Evolutionary conservation across 2,797 vertebrate species (phyloP).

Genomic region (Sparidentex hasta): DNA sequence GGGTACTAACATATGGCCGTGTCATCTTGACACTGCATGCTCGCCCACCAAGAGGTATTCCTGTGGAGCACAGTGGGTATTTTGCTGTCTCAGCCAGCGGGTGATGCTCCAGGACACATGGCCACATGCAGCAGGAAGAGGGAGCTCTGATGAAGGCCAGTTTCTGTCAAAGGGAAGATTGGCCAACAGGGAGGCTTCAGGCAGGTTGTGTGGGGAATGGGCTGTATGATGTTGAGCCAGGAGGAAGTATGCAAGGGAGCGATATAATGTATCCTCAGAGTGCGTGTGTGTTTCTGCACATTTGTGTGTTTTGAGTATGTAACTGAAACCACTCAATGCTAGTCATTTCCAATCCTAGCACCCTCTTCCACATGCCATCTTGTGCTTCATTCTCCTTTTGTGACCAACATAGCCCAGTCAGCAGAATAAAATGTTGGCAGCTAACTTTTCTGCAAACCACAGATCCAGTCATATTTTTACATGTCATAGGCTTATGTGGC

Average conservation of each 20-base stretch:
- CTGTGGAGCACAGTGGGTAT: slow-evolving; percentile 40
- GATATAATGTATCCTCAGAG: slow-evolving; percentile 27
- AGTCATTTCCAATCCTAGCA: slow-evolving; percentile 11
- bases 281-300: slow-evolving; percentile 29
- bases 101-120: slow-evolving; percentile 47
- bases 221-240: slow-evolving; percentile 66
- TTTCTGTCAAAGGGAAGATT: slow-evolving; percentile 40
- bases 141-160: slow-evolving; percentile 33
- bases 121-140: slow-evolving; percentile 38
- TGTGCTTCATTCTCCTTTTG: slow-evolving; percentile 9
- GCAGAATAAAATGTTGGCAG: no score
- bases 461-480: no score
- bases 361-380: slow-evolving; percentile 13
- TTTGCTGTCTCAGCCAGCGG: slow-evolving; percentile 19
- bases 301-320: not conserved
- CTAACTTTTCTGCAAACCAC: no score
- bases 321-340: not conserved
- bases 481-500: no score
- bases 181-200: slow-evolving; percentile 35
- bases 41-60: slow-evolving; percentile 36
- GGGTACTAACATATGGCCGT: slow-evolving; percentile 57
- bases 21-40: slow-evolving; percentile 51
- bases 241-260: slow-evolving; percentile 41
- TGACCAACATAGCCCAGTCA: slow-evolving; percentile 19
- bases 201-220: slow-evolving; percentile 33